These are phyloP conservation scores for Lepilemur ruficaudatus DNA, from an alignment of 2,797 vertebrate genomes.

Conservation along the genomic window DNA sequence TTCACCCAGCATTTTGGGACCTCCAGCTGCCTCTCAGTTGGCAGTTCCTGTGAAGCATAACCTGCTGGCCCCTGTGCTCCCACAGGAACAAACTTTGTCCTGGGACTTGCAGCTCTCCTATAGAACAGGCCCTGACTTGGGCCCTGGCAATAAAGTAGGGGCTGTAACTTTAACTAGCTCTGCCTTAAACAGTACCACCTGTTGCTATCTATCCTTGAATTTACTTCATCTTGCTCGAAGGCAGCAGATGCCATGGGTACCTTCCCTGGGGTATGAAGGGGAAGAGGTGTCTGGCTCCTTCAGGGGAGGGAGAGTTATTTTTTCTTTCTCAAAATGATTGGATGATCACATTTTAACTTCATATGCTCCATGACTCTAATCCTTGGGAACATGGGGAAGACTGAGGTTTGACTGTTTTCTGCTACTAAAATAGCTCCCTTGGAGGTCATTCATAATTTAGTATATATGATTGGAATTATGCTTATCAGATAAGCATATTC, in stretches of 20 bases:
- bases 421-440: not conserved
- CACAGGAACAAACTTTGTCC: not conserved
- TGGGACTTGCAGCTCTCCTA: not conserved
- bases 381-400: not conserved
- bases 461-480: not conserved
- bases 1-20: not conserved
- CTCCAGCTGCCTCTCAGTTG: not conserved
- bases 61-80: not conserved
- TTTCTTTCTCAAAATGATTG: not conserved
- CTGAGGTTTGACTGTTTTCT: not conserved
- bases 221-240: not conserved
- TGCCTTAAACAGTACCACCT: not conserved
- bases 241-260: not conserved
- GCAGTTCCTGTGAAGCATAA: not conserved
- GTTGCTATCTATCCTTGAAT: not conserved
- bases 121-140: not conserved
- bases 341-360: not conserved
- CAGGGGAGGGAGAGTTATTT: not conserved
- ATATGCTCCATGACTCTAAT: not conserved
- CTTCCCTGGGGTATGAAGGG: not conserved
- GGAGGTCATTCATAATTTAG: not conserved
- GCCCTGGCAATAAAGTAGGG: not conserved
- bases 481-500: not conserved
- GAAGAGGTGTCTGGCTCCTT: not conserved
- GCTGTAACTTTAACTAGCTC: not conserved